Conservation (phyloP, 2,113 vertebrate species). For the Equus przewalskii region DNA sequence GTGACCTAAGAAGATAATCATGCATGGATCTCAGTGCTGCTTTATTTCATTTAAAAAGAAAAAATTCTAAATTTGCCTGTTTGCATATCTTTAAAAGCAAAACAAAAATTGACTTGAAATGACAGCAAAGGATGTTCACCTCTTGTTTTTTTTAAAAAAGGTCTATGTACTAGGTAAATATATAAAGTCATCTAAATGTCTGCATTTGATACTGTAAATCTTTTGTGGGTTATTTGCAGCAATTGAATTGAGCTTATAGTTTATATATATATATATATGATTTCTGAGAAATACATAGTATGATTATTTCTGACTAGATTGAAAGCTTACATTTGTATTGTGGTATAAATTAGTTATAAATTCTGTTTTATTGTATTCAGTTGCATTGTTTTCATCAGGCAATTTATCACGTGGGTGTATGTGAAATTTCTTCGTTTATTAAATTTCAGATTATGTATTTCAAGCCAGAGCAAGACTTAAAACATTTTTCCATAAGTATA, state of each 20-base stretch:
- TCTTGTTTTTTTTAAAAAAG: background rate
- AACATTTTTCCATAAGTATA: conserved; percentile 88
- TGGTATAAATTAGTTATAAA: conserved; percentile 84
- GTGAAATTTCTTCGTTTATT: conserved; percentile 88
- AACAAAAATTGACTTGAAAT: conserved; percentile 27
- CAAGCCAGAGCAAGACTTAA: conserved; percentile 85
- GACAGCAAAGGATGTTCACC: background rate
- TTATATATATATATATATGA: conserved; percentile 22
- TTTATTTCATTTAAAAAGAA: background rate
- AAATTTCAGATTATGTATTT: conserved; percentile 89
- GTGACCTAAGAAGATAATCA: background rate
- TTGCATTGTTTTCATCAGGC: conserved; percentile 83
- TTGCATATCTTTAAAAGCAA: conserved; percentile 38
- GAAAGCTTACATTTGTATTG: conserved; percentile 83
- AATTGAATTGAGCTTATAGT: conserved; percentile 58
- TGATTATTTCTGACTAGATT: conserved; percentile 81
- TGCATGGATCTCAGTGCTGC: background rate
- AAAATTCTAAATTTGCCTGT: background rate
- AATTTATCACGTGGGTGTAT: conserved; percentile 86
- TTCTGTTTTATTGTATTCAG: conserved; percentile 80
- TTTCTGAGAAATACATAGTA: conserved; percentile 65
- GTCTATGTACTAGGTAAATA: background rate
- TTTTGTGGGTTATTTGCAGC: background rate
- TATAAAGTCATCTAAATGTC: conserved; percentile 55
- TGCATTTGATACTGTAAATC: conserved; percentile 38